Evolutionary conservation across 2,113 vertebrate species (phyloP).

Genomic region (Sturnira hondurensis): DNA sequence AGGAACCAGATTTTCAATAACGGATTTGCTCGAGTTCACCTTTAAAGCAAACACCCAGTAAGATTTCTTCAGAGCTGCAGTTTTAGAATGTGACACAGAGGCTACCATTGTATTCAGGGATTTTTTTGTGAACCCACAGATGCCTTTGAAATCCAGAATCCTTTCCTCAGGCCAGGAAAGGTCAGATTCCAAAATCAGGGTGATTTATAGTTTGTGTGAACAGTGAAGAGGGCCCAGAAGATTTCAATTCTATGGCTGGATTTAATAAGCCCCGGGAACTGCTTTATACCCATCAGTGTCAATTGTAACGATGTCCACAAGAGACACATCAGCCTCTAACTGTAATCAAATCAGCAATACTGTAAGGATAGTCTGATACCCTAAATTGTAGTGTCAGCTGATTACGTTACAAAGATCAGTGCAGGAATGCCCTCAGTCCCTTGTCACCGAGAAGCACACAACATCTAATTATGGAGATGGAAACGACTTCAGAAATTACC

Average conservation of each 20-base stretch:
- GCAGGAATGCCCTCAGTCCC: constrained; percentile 25
- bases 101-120: neutral
- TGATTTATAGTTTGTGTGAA: constrained; percentile 22
- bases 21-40: constrained; percentile 92
- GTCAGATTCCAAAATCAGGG: constrained; percentile 38
- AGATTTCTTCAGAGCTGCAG: constrained; percentile 2
- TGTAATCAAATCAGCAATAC: constrained; percentile 32
- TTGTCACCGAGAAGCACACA: constrained; percentile 32
- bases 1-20: constrained; percentile 91
- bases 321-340: constrained; percentile 25
- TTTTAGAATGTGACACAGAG: neutral
- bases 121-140: neutral
- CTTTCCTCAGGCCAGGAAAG: neutral
- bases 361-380: neutral
- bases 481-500: constrained; percentile 56
- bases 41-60: constrained; percentile 63
- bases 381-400: constrained; percentile 29
- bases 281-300: neutral
- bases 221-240: neutral
- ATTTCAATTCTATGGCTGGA: constrained; percentile 9
- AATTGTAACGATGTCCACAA: neutral
- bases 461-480: constrained; percentile 43
- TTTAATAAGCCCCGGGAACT: constrained; percentile 45
- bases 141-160: constrained; percentile 7
- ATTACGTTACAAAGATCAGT: neutral